Conservation (phyloP, 2,797 vertebrate genomes). For the Sebastes taczanowskii region DNA sequence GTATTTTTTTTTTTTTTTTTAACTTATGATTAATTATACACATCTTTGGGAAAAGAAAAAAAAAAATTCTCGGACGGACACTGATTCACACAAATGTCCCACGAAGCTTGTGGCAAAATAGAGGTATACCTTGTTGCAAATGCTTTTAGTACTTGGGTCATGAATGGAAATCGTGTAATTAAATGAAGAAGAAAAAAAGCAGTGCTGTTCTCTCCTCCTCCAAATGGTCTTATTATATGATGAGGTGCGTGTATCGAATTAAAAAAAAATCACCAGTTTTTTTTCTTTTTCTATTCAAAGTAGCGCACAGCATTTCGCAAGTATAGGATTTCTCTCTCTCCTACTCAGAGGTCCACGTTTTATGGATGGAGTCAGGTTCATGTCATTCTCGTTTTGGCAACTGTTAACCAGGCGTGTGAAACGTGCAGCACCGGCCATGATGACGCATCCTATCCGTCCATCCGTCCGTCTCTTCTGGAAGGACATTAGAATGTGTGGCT, state of each 20-base stretch:
- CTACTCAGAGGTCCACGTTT: conserved; percentile 67
- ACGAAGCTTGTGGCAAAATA: conserved; percentile 93
- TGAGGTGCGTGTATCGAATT: conserved; percentile 25
- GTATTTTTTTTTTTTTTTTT: conserved; percentile 77
- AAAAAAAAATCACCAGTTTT: conserved; percentile 79
- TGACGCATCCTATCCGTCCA: conserved; percentile 37
- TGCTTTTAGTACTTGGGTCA: conserved; percentile 89
- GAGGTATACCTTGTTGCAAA: conserved; percentile 99
- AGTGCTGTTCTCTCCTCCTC: conserved; percentile 79
- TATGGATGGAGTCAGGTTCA: conserved; percentile 66
- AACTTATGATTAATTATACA: conserved; percentile 92
- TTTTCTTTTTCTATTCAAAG: conserved; percentile 72
- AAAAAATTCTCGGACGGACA: conserved; percentile 87
- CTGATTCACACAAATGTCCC: conserved; percentile 90
- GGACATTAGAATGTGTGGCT: conserved; percentile 53
- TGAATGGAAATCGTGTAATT: conserved; percentile 83
- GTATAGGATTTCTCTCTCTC: conserved; percentile 78
- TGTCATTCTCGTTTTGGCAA: conserved; percentile 84
- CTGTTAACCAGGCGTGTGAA: conserved; percentile 81
- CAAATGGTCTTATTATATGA: conserved; percentile 65
- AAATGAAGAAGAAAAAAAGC: conserved; percentile 73
- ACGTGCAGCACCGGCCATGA: conserved; percentile 81
- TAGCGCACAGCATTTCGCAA: conserved; percentile 80
- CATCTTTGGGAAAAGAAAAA: conserved; percentile 91
- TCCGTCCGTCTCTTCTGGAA: conserved; percentile 72